phyloP scores from a whole-genome alignment of 37 sponge, comb jelly and placozoan genomes.

The Chondrosia reniformis region DNA sequence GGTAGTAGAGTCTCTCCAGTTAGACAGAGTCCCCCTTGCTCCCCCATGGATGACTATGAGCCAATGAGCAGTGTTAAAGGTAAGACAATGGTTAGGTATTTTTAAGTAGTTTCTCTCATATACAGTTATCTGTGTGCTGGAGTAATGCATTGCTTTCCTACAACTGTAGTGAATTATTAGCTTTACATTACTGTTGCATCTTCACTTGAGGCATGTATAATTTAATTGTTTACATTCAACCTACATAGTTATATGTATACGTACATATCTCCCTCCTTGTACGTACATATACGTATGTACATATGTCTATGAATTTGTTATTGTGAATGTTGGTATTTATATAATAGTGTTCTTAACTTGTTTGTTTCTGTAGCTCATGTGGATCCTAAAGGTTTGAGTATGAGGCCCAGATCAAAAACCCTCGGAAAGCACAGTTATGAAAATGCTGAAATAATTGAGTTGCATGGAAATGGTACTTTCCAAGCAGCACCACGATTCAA shows the following conservation, averaged over 20 bases:
- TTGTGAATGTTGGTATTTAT: too few species aligned
- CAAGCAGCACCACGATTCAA: neutral
- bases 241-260: neutral
- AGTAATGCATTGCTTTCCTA: too few species aligned
- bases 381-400: too few species aligned
- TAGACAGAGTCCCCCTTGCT: neutral
- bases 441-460: slow-evolving; percentile 7
- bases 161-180: too few species aligned
- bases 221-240: neutral
- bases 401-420: neutral
- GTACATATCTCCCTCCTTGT: neutral
- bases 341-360: too few species aligned
- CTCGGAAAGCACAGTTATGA: neutral
- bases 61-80: neutral
- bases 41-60: slow-evolving; percentile 20
- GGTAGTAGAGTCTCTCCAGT: slow-evolving; percentile 16
- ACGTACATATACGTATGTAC: neutral
- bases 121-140: too few species aligned
- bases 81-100: too few species aligned
- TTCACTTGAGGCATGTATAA: neutral
- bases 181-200: too few species aligned
- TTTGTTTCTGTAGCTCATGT: too few species aligned
- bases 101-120: too few species aligned
- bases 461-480: slow-evolving; percentile 6
- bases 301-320: too few species aligned